These are phyloP conservation scores for Penelope pileata DNA, from an alignment of 2,113 vertebrate genomes.

Conservation along the genomic window DNA sequence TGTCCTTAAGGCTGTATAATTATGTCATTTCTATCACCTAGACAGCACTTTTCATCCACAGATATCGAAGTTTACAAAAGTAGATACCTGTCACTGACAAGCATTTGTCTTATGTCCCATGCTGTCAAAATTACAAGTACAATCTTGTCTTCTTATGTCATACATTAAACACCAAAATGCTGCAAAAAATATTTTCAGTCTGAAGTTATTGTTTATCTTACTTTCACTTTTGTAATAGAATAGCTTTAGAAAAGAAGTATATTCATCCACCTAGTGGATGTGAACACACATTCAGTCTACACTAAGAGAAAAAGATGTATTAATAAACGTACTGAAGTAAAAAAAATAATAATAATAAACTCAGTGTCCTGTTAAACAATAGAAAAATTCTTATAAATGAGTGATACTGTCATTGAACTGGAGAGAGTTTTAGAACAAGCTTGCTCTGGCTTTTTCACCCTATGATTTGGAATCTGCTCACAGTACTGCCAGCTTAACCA, in stretches of 20 bases:
- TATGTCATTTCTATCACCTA: slow-evolving; percentile 33
- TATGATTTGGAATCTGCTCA: slow-evolving; percentile 96
- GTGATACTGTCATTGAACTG: slow-evolving; percentile 83
- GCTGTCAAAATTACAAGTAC: background rate
- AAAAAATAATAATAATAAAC: background rate
- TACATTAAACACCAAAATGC: background rate
- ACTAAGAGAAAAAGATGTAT: slow-evolving; percentile 7
- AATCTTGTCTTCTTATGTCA: background rate
- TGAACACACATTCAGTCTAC: background rate
- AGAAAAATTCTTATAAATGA: slow-evolving; percentile 76
- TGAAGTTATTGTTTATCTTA: background rate
- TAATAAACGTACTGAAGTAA: background rate
- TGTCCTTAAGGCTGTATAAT: slow-evolving; percentile 30
- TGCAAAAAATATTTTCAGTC: background rate
- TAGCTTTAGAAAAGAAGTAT: background rate
- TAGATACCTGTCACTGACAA: slow-evolving; percentile 9
- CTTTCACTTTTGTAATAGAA: slow-evolving; percentile 8
- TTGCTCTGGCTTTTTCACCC: slow-evolving; percentile 87
- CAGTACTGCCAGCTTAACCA: slow-evolving; percentile 99
- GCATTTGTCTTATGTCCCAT: background rate
- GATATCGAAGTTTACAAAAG: slow-evolving; percentile 35
- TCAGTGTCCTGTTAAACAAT: slow-evolving; percentile 66
- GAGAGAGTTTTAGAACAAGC: slow-evolving; percentile 87
- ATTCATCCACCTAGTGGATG: background rate
- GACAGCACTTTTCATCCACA: background rate